phyloP scores from a whole-genome alignment of 2,888 invertebrate species.

The Falcaria lacertinaria region DNA sequence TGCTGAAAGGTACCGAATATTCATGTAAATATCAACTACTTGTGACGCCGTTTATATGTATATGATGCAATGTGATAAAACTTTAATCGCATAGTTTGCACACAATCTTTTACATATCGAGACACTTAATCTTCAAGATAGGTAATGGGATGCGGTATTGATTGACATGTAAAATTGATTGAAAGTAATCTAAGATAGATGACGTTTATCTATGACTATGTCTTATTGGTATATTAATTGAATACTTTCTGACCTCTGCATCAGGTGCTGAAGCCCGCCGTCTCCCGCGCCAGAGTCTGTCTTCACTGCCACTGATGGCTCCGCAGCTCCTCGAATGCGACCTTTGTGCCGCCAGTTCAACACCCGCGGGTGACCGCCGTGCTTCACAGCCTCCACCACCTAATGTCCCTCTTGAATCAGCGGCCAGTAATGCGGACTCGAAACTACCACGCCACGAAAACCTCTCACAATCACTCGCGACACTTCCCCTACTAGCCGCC shows the following conservation, averaged over 20 bases:
- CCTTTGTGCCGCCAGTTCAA: constrained; percentile 88
- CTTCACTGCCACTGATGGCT: constrained; percentile 87
- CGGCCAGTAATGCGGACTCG: constrained; percentile 93
- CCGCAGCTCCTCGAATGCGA: constrained; percentile 91
- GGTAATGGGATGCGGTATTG: background rate
- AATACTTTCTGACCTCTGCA: constrained; percentile 59
- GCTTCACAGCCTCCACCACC: constrained; percentile 87
- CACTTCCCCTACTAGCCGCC: constrained; percentile 79
- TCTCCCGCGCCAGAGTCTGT: constrained; percentile 70
- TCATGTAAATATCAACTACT: too few species aligned
- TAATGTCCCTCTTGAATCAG: constrained; percentile 90
- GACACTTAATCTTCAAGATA: background rate
- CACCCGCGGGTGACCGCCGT: constrained; percentile 90
- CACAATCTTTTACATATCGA: background rate
- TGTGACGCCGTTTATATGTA: background rate
- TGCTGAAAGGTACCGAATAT: too few species aligned
- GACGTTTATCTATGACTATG: too few species aligned
- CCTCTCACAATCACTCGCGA: constrained; percentile 92
- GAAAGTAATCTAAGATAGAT: background rate
- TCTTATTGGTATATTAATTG: constrained; percentile 1
- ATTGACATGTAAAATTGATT: background rate
- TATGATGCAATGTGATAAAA: background rate
- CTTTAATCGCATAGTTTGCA: background rate
- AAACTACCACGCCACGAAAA: constrained; percentile 96
- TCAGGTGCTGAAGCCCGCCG: constrained; percentile 70